A percentile compares a stretch with the other conserved stretches of the same genome.
phyloP scores from a whole-genome alignment of 2,113 vertebrate genomes.

The Phaethornis superciliosus region DNA sequence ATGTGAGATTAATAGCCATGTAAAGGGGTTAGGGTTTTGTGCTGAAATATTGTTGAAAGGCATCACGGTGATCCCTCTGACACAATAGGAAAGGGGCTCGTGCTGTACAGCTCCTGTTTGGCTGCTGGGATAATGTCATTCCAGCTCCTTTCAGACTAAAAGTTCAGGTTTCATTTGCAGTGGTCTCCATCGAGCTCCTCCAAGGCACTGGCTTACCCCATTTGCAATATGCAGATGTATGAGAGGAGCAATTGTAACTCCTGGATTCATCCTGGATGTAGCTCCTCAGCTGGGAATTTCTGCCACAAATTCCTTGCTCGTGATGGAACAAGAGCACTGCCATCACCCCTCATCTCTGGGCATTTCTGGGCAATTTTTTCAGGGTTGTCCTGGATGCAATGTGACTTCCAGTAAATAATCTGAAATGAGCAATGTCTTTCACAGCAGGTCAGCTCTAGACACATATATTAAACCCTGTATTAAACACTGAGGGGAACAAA shows the following conservation, averaged over 20 bases:
- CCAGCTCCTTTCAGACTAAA: background rate
- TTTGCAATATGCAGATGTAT: rapidly evolving
- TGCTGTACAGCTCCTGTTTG: background rate
- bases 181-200: background rate
- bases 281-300: background rate
- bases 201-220: background rate
- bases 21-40: background rate
- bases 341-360: background rate
- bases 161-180: background rate
- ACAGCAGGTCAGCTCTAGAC: background rate
- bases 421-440: background rate
- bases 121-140: background rate
- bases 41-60: background rate
- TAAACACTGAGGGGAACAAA: background rate
- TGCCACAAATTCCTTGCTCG: background rate
- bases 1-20: background rate
- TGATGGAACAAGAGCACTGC: background rate
- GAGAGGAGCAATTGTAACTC: background rate
- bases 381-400: background rate
- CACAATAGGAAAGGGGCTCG: background rate
- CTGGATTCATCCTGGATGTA: background rate
- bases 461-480: background rate
- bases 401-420: background rate
- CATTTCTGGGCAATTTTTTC: background rate
- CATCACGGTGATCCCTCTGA: background rate